These are phyloP conservation scores for Cavia porcellus DNA, from an alignment of 2,113 vertebrate genomes.

Conservation along the genomic window DNA sequence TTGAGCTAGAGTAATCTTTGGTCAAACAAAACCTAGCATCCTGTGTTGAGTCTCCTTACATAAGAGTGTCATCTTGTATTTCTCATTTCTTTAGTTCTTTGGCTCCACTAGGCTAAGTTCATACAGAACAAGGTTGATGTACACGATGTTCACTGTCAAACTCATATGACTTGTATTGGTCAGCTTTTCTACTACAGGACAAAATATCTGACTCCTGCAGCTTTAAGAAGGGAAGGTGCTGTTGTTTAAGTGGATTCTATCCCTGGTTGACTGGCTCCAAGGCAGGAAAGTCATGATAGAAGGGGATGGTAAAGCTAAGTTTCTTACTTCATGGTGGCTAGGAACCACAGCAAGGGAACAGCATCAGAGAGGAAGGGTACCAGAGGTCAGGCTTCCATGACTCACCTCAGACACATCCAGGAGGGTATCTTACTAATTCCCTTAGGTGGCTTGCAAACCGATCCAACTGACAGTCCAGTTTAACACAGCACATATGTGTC, in stretches of 20 bases:
- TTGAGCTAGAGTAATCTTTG: background rate
- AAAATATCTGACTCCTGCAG: background rate
- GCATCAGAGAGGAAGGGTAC: background rate
- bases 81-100: background rate
- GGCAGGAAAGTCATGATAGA: background rate
- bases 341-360: background rate
- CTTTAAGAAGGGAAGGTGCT: no score
- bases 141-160: background rate
- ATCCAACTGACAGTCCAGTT: background rate
- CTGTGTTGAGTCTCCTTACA: background rate
- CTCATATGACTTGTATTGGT: background rate
- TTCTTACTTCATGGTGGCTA: background rate
- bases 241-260: background rate
- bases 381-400: background rate
- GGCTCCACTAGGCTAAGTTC: background rate
- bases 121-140: background rate
- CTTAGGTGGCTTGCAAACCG: background rate
- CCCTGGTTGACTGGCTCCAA: background rate
- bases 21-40: background rate
- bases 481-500: background rate
- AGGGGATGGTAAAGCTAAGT: background rate
- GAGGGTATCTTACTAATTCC: background rate
- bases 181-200: background rate
- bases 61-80: background rate
- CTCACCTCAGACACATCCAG: background rate